Evolutionary conservation across 2,113 vertebrate genomes (phyloP).

Genomic region (Actenoides lindsayi): DNA sequence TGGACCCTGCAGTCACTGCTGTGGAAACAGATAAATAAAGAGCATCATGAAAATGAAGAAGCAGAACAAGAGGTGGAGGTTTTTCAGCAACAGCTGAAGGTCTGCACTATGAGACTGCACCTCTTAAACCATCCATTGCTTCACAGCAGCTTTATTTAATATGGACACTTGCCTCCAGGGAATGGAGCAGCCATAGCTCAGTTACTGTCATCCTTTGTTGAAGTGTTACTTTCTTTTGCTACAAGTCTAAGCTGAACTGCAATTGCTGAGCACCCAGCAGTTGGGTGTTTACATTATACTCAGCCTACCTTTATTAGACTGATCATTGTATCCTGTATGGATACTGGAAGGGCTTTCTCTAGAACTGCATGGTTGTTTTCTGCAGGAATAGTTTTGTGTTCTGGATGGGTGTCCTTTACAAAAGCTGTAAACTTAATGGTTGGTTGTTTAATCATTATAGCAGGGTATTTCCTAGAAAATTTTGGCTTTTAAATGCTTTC

Average conservation of each 20-base stretch:
- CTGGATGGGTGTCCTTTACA: neutral
- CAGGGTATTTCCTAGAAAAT: neutral
- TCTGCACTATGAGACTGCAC: neutral
- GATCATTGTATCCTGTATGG: fast-evolving
- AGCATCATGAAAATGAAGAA: neutral
- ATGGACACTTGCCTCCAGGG: neutral
- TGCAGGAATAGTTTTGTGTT: neutral
- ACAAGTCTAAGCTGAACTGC: neutral
- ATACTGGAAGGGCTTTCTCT: neutral
- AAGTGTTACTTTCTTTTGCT: neutral
- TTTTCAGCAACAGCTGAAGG: neutral
- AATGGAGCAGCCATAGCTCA: neutral
- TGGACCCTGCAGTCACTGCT: neutral
- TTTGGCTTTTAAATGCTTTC: neutral
- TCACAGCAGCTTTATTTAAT: fast-evolving
- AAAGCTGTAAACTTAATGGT: neutral
- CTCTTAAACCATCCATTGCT: neutral
- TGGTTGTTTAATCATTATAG: neutral
- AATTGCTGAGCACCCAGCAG: neutral
- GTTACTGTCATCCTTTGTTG: neutral
- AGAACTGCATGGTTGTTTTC: neutral
- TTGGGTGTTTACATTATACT: neutral
- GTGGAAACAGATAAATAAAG: neutral
- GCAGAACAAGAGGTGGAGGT: neutral
- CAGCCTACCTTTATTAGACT: neutral